Evolutionary conservation across 2,888 invertebrate species (phyloP), one percentile per base, ranked within the genome.

Genomic region (Sipunculus nudus): DNA sequence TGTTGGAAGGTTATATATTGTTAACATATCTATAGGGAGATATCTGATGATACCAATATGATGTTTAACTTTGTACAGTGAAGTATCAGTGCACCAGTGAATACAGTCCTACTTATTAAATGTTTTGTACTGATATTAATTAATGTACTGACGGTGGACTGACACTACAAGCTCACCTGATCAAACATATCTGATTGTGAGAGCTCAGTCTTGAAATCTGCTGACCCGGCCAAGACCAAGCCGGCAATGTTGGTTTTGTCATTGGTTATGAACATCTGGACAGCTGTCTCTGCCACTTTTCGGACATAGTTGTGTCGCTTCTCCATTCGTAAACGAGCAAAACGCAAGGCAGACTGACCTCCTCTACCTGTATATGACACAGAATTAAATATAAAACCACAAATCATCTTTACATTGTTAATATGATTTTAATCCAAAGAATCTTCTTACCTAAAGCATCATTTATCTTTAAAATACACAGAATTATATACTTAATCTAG

Each of bases 121-220:
- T n/a, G n/a, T n/a, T n/a, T n/a, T n/a, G n/a, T n/a, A n/a, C n/a
- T n/a, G n/a, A n/a, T n/a, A n/a, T n/a, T n/a, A n/a, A n/a, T n/a
- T n/a, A n/a, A n/a, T n/a, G n/a, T n/a, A n/a, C n/a, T n/a, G n/a
- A n/a, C n/a, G n/a, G n/a, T n/a, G n/a, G n/a, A n/a, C n/a, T n/a
- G n/a, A n/a, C n/a, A n/a, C n/a, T n/a, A n/a, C n/a, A n/a, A n/a
- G n/a, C 78, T 76, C 84, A 96, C 96, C 81, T 94, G 96, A 87
- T 99, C 99, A 86, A 99, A 99, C 97, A 99, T 98, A 84, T 99
- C 98, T 0, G 98, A 98, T 87, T 98, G 98, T 83, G 96, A 96
- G 77, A 99, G 90, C 85, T 99, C 99, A 71, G 98, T 99, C 89
- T 99, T 99, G 86, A 99, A 99, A 86, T 99, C 99, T 19, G 99